Percentiles rank a stretch among this genome's conserved stretches.
phyloP scores from a whole-genome alignment of 2,797 vertebrate species.

The Vultur gryphus region DNA sequence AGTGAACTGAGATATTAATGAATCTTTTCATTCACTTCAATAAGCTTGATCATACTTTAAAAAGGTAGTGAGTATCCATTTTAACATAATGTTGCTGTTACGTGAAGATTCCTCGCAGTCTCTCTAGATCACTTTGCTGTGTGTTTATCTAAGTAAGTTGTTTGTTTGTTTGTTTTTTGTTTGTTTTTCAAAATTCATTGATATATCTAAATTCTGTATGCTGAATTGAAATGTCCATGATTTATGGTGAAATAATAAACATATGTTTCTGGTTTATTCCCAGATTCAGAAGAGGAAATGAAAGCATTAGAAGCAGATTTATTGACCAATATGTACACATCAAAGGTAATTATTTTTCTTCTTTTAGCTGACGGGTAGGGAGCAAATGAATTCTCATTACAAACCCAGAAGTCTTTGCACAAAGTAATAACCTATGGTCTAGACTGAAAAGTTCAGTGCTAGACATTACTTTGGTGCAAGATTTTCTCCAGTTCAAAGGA shows the following conservation, averaged over 20 bases:
- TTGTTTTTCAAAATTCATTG: background rate
- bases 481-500: constrained; percentile 49
- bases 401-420: constrained; percentile 19
- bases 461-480: constrained; percentile 5
- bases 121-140: background rate
- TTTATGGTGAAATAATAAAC: constrained; percentile 52
- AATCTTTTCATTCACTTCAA: background rate
- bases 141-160: background rate
- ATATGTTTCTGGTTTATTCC: constrained; percentile 65
- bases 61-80: background rate
- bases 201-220: background rate
- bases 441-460: constrained; percentile 10
- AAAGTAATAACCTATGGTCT: constrained; percentile 23
- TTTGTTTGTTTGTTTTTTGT: background rate
- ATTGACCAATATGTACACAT: constrained; percentile 86
- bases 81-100: background rate
- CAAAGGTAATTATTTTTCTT: constrained; percentile 83
- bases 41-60: background rate
- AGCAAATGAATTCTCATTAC: constrained; percentile 47
- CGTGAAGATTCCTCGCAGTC: background rate
- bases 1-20: background rate
- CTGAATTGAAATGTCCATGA: constrained; percentile 6
- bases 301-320: constrained; percentile 87
- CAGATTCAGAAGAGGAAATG: constrained; percentile 90
- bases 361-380: constrained; percentile 7